Evolutionary conservation across 2,888 invertebrate species (phyloP), one percentile per base, ranked within the genome.

Genomic region (Dynastes grantii): DNA sequence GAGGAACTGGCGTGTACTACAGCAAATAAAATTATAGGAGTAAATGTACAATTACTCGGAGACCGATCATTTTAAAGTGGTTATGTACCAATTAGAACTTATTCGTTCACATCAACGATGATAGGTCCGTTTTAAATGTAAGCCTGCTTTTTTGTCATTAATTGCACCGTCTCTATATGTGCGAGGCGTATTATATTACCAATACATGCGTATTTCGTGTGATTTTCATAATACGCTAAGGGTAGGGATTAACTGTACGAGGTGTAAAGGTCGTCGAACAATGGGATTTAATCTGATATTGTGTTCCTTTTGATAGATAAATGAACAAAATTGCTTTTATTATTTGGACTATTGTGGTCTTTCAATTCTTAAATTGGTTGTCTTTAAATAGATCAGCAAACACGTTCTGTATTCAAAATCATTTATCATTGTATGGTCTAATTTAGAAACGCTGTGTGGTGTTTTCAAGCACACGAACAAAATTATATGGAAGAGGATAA

Each of bases 11-110:
- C 29, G 27, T 63, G 68, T 61, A 61, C 73, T 75, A 58, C 73
- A 27, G 73, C 73, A 75, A 75, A 75, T 75, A 75, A 75, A 75
- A 75, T 63, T 75, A 63, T 58, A 75, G 22, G 45, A 75, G 73
- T 40, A 75, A 68, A 75, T 61, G 73, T 61, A 75, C 73, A 75
- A 75, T 61, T 61, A 75, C 61, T 61, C 58, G 37, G 40, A 75
- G 73, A 61, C 73, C 73, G 73, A 75, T 75, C 73, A 75, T 75
- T 75, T 75, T 75, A 75, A 73, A 75, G 73, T 75, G 73, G 58
- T 73, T 73, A 58, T 61, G 61, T 75, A 61, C 73, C 73, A 75
- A 75, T 75, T 75, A 75, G 73, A 75, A 75, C 61, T 61, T 75
- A 75, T 75, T 75, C 73, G 45, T 61, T 40, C 49, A 61, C 61